Base-by-base conservation (phyloP, 2,113 vertebrate genomes). In the Rhinogobius similis region DNA sequence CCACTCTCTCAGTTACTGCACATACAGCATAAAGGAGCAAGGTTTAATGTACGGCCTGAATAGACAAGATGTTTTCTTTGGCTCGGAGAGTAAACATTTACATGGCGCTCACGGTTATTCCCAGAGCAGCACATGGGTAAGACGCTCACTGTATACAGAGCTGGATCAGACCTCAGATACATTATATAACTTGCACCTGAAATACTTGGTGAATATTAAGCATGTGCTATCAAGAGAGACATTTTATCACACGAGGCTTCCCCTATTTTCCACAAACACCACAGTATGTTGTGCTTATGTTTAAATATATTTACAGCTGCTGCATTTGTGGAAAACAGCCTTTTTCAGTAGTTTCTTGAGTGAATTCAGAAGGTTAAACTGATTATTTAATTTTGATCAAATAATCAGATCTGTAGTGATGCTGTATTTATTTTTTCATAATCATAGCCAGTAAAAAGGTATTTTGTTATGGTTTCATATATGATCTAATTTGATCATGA, bases 51-150 rank as follows among this genome's bases (percentile, higher is more conserved):
- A 50, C 1, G 8, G 46, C 6, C 46, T 55, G 23, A 55, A 55
- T 55, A 14, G 3, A 55, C 52, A 55, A 18, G 61, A 78, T 78
- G 77, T 62, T 73, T 76, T 79, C 18, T 70, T 70, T 72, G 70
- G 12, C 72, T 41, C 3, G 32, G 73, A 52, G 23, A 63, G 79
- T 75, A 71, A 86, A 83, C 79, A 70, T 85, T 80, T 75, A 82
- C 70, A 63, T 67, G 48, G 36, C 70, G 55, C 67, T 69, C 39
- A 5, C 8, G 56, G 65, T 65, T 80, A 63, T 80, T 86, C 77
- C 69, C 72, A 72, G 71, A 21, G 68, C 38, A 44, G 64, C 26
- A 29, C 43, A 23, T 81, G 67, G 27, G 66, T 69, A 39, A 62
- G 41, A 75, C 48, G 56, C 53, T 50, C 16, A 14, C 56, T 68